These are phyloP conservation scores for Tinea pellionella DNA, from an alignment of 2,888 invertebrate species.

Conservation along the genomic window DNA sequence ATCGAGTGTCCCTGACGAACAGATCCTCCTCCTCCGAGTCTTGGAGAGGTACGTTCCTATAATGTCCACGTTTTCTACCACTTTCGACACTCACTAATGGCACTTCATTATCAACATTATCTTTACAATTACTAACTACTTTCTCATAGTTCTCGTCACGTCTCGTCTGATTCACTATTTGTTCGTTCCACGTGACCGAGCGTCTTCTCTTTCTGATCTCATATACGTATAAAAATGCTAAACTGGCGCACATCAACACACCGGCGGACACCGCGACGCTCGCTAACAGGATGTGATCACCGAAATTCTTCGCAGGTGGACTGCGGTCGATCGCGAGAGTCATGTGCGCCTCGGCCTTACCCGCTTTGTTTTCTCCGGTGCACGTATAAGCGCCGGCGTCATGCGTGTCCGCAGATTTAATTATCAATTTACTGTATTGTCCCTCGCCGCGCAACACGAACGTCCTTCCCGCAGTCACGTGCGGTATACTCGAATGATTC, in stretches of 20 bases:
- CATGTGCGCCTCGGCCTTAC: constrained; percentile 79
- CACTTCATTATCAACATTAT: constrained; percentile 45
- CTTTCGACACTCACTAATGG: constrained; percentile 24
- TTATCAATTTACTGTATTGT: constrained; percentile 78
- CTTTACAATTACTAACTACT: constrained; percentile 78
- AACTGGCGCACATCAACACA: constrained; percentile 74
- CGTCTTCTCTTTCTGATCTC: constrained; percentile 73
- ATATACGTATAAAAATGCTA: constrained; percentile 74
- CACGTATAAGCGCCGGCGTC: constrained; percentile 84
- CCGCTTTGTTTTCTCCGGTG: constrained; percentile 84
- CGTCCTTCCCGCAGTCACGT: constrained; percentile 57
- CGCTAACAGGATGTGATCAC: constrained; percentile 72
- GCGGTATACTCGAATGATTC: constrained; percentile 56
- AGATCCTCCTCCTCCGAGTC: constrained; percentile 73
- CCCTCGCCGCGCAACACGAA: constrained; percentile 76
- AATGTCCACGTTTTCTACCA: constrained; percentile 74
- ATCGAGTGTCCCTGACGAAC: constrained; percentile 37
- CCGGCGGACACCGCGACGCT: constrained; percentile 77
- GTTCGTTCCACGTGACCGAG: constrained; percentile 62
- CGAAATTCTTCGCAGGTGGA: constrained; percentile 70
- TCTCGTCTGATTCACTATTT: constrained; percentile 57
- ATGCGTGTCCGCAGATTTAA: constrained; percentile 77
- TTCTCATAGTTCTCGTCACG: constrained; percentile 80
- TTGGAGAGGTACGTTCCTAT: constrained; percentile 77
- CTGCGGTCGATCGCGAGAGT: constrained; percentile 78